Evolutionary conservation across 1,140 invertebrate genomes (phyloP).

Genomic region (Leptinotarsa defecta): DNA sequence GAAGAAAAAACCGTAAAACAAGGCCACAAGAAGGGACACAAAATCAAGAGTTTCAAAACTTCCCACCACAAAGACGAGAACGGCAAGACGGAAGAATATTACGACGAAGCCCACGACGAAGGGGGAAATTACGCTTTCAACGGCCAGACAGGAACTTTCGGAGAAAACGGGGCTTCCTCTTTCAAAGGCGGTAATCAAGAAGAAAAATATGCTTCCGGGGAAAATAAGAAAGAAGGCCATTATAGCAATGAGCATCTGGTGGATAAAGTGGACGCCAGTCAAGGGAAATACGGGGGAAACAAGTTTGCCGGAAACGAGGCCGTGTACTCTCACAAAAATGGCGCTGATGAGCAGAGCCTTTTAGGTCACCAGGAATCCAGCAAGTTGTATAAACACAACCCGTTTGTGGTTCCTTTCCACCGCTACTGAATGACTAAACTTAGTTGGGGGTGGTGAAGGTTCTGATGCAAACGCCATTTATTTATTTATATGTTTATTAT

Average conservation of each 20-base stretch:
- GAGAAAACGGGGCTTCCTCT: conserved; percentile 59
- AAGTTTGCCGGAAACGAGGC: conserved; percentile 61
- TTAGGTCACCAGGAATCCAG: conserved; percentile 63
- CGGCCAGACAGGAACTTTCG: conserved; percentile 58
- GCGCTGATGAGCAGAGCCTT: conserved; percentile 62
- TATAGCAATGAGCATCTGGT: conserved; percentile 59
- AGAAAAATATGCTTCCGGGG: conserved; percentile 59
- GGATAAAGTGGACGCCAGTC: conserved; percentile 61
- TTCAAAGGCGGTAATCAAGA: conserved; percentile 65
- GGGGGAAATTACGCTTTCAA: conserved; percentile 62
- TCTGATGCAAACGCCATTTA: neutral
- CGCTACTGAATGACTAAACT: neutral
- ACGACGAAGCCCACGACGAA: conserved; percentile 69
- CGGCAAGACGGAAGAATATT: conserved; percentile 68
- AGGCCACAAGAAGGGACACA: conserved; percentile 69
- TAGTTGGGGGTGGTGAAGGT: neutral
- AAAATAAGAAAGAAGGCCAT: conserved; percentile 62
- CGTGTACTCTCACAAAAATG: conserved; percentile 61
- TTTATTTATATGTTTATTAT: neutral
- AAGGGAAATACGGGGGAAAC: conserved; percentile 63
- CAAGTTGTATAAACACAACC: conserved; percentile 55
- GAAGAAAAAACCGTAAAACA: conserved; percentile 60
- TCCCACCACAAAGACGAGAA: conserved; percentile 70
- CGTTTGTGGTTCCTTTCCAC: conserved; percentile 45
- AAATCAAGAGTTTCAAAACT: conserved; percentile 67